These are phyloP conservation scores for Psix sp. DNA, from an alignment of 1,140 invertebrate genomes.

Conservation along the genomic window DNA sequence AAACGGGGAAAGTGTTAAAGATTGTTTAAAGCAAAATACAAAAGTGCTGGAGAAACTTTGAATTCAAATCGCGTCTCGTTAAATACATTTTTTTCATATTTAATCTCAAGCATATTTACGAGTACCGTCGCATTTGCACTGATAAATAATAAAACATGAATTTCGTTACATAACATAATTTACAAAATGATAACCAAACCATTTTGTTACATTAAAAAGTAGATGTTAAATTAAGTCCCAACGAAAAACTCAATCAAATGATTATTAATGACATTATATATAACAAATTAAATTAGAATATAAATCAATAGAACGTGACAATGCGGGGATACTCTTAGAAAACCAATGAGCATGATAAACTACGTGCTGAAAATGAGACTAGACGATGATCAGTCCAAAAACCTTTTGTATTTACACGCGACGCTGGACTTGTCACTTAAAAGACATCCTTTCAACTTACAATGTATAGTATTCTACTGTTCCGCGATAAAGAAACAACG, in stretches of 20 bases:
- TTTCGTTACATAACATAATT: too few species aligned
- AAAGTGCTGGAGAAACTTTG: conserved; percentile 38
- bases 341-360: conserved; percentile 41
- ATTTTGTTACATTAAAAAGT: too few species aligned
- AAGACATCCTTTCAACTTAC: conserved; percentile 20
- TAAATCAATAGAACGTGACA: conserved; percentile 21
- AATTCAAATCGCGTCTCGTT: conserved; percentile 39
- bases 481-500: too few species aligned
- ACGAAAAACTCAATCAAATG: background rate
- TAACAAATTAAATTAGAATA: background rate
- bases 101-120: conserved; percentile 34
- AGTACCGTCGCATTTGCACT: conserved; percentile 55
- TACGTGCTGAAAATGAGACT: conserved; percentile 46
- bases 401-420: conserved; percentile 57
- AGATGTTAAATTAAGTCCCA: too few species aligned
- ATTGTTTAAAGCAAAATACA: conserved; percentile 38
- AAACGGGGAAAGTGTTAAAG: conserved; percentile 57
- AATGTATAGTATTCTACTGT: too few species aligned
- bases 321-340: conserved; percentile 47
- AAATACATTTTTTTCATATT: conserved; percentile 27
- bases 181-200: too few species aligned
- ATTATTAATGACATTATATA: background rate
- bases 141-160: conserved; percentile 4
- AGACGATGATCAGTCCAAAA: conserved; percentile 38
- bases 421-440: conserved; percentile 46